Base-by-base conservation (phyloP, 2,888 invertebrate genomes). In the Andrena dorsata region DNA sequence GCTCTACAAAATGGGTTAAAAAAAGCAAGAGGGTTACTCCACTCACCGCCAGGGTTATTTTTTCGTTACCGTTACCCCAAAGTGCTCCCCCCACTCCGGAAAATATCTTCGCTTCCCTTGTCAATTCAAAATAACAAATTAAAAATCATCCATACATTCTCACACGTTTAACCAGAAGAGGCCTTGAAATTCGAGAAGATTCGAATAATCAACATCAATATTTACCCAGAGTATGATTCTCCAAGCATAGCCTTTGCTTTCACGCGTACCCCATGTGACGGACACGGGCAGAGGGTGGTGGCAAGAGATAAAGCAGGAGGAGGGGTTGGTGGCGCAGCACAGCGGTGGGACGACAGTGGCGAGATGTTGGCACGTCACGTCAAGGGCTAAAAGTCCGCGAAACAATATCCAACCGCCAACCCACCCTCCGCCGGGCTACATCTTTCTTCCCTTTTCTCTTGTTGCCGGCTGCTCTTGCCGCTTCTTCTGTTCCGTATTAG, bases 401-500 rank as follows among this genome's bases (percentile, higher is more conserved):
- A 93, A 93, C 92, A 93, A 93, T 92, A 93, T 92, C 92, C 89
- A 70, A 79, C 83, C 83, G 47, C 66, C 69, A 16, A 13, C 80
- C 82, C 78, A 72, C 60, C 87, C 83, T 63, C 32, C 74, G 56
- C 66, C 8, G 61, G 35, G 70, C 76, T 66, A 78, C 74, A 53
- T 84, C 79, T 77, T 64, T 83, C 82, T 76, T 75, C 65, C 77
- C 80, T 76, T 81, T 80, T 82, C 77, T 75, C 75, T 76, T 69
- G 72, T 82, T 64, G 75, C 70, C 65, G 73, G 63, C 56, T 68
- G 66, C 70, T 58, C 70, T 63, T 41, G 69, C 69, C 53, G 74
- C 83, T 83, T 83, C 86, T 81, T 80, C 87, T 85, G 82, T 87
- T 85, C 83, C 91, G 91, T 92, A 93, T 93, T 93, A 93, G 93